phyloP scores from a whole-genome alignment of 2,113 vertebrate species.

The Malurus melanocephalus region DNA sequence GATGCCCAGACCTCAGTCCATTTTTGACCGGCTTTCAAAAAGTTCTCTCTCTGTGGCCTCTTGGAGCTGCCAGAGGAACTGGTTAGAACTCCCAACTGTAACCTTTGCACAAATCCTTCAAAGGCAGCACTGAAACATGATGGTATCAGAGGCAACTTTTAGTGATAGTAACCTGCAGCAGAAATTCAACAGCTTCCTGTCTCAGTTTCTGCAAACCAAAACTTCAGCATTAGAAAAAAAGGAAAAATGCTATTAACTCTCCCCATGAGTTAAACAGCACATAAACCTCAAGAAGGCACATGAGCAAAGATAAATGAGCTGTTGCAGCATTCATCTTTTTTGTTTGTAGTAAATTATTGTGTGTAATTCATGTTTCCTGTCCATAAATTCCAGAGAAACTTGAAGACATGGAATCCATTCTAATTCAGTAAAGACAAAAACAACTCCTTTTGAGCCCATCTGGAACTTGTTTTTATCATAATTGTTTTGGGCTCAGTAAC shows the following conservation, averaged over 20 bases:
- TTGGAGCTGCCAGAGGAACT: not conserved
- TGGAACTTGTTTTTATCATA: constrained; percentile 47
- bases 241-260: not conserved
- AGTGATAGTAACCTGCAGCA: not conserved
- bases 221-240: constrained; percentile 9
- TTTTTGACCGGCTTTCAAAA: not conserved
- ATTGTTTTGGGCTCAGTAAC: constrained; percentile 46
- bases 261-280: constrained; percentile 6
- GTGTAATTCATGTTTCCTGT: constrained; percentile 65
- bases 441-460: constrained; percentile 55
- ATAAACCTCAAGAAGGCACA: constrained; percentile 44
- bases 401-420: constrained; percentile 47
- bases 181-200: not conserved
- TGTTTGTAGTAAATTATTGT: constrained; percentile 56
- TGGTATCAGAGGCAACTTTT: not conserved
- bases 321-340: constrained; percentile 26
- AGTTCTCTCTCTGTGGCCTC: not conserved
- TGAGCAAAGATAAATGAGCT: constrained; percentile 51
- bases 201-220: constrained; percentile 14
- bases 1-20: not conserved
- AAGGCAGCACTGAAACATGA: not conserved
- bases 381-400: constrained; percentile 53
- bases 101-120: not conserved
- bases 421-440: constrained; percentile 46
- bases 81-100: not conserved